Base-by-base conservation (phyloP, 2,888 invertebrate genomes). In the Altica lythri region DNA sequence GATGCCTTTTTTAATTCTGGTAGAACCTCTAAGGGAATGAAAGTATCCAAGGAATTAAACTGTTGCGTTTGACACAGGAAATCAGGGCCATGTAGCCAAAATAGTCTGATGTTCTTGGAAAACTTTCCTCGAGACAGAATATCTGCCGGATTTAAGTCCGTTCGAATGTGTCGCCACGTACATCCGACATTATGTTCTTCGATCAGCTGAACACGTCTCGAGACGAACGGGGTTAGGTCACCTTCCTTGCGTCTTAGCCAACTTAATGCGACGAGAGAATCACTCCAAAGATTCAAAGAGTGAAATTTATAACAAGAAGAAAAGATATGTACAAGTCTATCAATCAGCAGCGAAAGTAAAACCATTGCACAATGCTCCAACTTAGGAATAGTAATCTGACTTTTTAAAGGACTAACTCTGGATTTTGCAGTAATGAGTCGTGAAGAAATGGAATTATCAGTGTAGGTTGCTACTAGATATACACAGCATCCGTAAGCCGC, bases 361-460 rank as follows among this genome's bases (percentile, higher is more conserved):
- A 9, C 37, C 16, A 37, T 37, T 9, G 37, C 37, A 37, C 37
- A 6, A 14, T 17, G 16, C 16, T 37, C 37, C 17, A 37, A 37
- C n/a, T 37, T 37, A 2, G 37, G 37, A n/a, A 37, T 37, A 16
- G 16, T 34, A 2, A 34, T 4, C n/a, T 34, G 10, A 13, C 13
- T 34, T 13, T 34, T 34, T 5, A 34, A 4, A 4, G 37, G 17
- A 10, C n/a, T 17, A 2, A 37, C 37, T 17, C 37, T 16, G n/a
- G 37, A 37, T 17, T 37, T 37, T 2, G 37, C 16, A n/a, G 37
- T 2, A 17, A 37, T 5, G 2, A 37, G n/a, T 5, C 17, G 4
- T 2, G 17, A 17, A 2, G 37, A 37, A n/a, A 17, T 9, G 2
- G 17, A 37, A 17, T 37, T 9, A 17, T 37, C 37, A 17, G 17